Base-by-base conservation (phyloP, 1,140 invertebrate species). In the Caenorhabditis brenneri region DNA sequence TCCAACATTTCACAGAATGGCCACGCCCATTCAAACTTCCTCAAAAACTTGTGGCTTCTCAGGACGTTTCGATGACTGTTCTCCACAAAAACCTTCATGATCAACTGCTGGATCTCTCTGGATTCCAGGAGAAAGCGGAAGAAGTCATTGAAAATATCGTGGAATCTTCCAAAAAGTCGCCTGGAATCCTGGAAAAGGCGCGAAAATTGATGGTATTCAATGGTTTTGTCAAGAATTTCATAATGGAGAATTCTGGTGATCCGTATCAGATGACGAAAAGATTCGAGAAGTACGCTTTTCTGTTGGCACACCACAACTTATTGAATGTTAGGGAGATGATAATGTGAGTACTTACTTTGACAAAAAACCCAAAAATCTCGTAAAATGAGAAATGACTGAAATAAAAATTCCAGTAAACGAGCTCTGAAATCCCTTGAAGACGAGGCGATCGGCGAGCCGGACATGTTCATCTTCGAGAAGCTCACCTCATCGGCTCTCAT, bases 201-300 rank as follows among this genome's bases (percentile, higher is more conserved):
- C n/a, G n/a, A 42, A 74, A 74, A 24, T 39, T 36, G 36, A 74
- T 42, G 19, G 19, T 2, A 24, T 24, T 74, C 36, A 42, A 39
- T 12, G 12, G 19, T 2, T 74, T 74, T 6, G 22, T 74, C 0
- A 74, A 42, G 22, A n/a, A 74, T 1, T 74, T n/a, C n/a, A 74
- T 74, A 12, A 4, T 42, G 33, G n/a, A 74, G 15, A 74, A 42
- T 10, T 2, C 6, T 4, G 36, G 36, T 3, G 65, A 74, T 24
- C n/a, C 29, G 36, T 74, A 74, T 27, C 36, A 74, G 10, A 74
- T 74, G 65, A 74, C 36, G 15, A 74, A 46, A 19, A n/a, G 65
- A 74, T 74, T 24, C 24, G 65, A 74, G 36, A 42, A 27, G 24
- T 74, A 24, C n/a, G 42, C 65, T 9, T 39, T 74, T 42, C 42